phyloP scores from a whole-genome alignment of 2,797 vertebrate species.

The Lateolabrax maculatus region DNA sequence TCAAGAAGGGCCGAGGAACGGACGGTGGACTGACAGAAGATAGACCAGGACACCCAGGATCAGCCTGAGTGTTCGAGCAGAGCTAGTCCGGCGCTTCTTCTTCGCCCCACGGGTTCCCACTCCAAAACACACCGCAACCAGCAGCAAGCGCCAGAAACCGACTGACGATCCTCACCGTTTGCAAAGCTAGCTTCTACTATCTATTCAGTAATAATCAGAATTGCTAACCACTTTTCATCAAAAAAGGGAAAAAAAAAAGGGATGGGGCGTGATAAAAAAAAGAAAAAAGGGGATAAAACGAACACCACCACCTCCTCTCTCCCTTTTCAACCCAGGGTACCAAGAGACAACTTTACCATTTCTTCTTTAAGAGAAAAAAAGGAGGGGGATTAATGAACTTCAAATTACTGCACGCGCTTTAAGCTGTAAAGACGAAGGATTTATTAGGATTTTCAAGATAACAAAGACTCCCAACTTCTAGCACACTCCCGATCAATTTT shows the following conservation, averaged over 20 bases:
- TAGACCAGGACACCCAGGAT: slow-evolving; percentile 54
- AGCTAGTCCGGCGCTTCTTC: slow-evolving; percentile 58
- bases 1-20: slow-evolving; percentile 65
- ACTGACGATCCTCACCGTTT: slow-evolving; percentile 69
- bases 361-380: slow-evolving; percentile 92
- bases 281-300: slow-evolving; percentile 54
- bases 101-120: slow-evolving; percentile 41
- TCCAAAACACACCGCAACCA: slow-evolving; percentile 48
- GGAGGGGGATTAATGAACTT: slow-evolving; percentile 97
- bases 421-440: slow-evolving; percentile 99
- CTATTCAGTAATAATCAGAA: slow-evolving; percentile 94
- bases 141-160: slow-evolving; percentile 55
- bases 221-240: slow-evolving; percentile 95
- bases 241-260: slow-evolving; percentile 68
- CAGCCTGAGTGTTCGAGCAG: slow-evolving; percentile 46
- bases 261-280: slow-evolving; percentile 82
- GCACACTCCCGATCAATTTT: slow-evolving; percentile 98
- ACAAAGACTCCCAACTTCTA: slow-evolving; percentile 98
- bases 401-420: slow-evolving; percentile 96
- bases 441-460: slow-evolving; percentile 99
- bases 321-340: slow-evolving; percentile 89
- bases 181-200: slow-evolving; percentile 90
- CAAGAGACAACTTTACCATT: slow-evolving; percentile 95
- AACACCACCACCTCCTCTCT: slow-evolving; percentile 88
- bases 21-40: slow-evolving; percentile 26